phyloP scores from a whole-genome alignment of 2,113 vertebrate species.

The Paralichthys olivaceus region DNA sequence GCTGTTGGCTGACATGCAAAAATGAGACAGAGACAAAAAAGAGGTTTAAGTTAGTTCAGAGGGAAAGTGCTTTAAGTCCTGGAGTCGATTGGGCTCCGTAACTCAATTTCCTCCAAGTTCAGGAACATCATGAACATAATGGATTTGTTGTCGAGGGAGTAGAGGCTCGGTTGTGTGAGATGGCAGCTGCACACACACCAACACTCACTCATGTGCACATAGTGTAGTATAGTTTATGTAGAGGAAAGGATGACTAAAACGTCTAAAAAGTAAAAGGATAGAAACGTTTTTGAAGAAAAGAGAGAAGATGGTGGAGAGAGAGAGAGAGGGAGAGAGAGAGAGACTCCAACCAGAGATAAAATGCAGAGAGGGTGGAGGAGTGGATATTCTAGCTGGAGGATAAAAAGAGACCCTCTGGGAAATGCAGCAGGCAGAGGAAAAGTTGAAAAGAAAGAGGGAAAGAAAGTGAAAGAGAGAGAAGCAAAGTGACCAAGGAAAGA shows the following conservation, averaged over 20 bases:
- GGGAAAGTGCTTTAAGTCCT: constrained; percentile 44
- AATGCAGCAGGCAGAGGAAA: constrained; percentile 20
- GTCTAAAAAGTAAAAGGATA: constrained; percentile 7
- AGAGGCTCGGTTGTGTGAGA: constrained; percentile 35
- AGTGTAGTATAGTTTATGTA: constrained; percentile 2
- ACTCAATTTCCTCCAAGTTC: constrained; percentile 67
- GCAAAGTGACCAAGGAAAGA: constrained; percentile 38
- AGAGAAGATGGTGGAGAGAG: constrained; percentile 3
- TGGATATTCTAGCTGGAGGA: constrained; percentile 45
- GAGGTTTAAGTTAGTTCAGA: constrained; percentile 39
- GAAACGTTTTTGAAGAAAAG: constrained; percentile 24
- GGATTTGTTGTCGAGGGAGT: constrained; percentile 59
- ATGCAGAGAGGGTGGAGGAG: constrained; percentile 24
- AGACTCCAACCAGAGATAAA: constrained; percentile 32
- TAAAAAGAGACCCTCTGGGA: constrained; percentile 47
- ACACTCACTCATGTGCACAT: constrained; percentile 4
- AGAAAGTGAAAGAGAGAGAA: constrained; percentile 29
- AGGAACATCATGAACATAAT: constrained; percentile 68
- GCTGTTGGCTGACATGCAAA: neutral
- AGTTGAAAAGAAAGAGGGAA: constrained; percentile 47
- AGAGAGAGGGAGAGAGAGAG: neutral
- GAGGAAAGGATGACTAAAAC: constrained; percentile 17
- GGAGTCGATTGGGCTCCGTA: constrained; percentile 50
- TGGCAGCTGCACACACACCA: constrained; percentile 16
- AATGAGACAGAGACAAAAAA: neutral